Evolutionary conservation across 2,113 vertebrate species (phyloP), one percentile per base, ranked within the genome.

Genomic region (Corynorhinus townsendii): DNA sequence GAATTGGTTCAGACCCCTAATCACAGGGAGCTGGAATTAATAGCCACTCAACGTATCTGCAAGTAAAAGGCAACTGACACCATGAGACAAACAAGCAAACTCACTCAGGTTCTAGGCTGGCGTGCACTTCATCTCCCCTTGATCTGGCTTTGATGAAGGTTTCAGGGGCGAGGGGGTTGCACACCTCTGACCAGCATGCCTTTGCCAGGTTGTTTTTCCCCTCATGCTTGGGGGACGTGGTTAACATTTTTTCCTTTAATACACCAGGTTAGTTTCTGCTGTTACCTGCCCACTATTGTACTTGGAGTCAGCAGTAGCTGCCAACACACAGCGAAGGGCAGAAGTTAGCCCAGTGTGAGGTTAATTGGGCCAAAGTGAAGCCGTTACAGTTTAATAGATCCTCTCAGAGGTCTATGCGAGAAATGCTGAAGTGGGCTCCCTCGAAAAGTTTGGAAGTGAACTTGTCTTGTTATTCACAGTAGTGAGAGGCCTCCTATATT

Each of bases 291-390:
- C 85, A 81, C 76, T 6, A 2, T 95, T 84, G 56, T 83, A 92
- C 80, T 73, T 95, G 85, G 64, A 85, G 59, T 86, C 56, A 56
- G 88, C 54, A 52, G 83, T 30, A 73, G 84, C 69, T 95, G 96
- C 80, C 90, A 97, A 72, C 40, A 24, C 64, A 38, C 28, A 87
- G 88, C 90, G 16, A 30, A 92, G 45, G 95, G 90, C 54, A 90
- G 66, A 76, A 91, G 94, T 93, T 81, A 94, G 82, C 96, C 80
- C 92, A 72, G 88, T 85, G 82, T 90, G 91, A 88, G 86, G 95
- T 73, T 93, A 93, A 97, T 49, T 92, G 81, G 77, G 72, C 88
- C 72, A 88, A 93, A 93, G 2, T 91, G 81, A 97, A 95, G 85
- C 45, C 59, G 49, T 93, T 69, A 22, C 0, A 1, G 45, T 75